phyloP scores from a whole-genome alignment of 2,797 vertebrate genomes.

The Perodicticus potto region DNA sequence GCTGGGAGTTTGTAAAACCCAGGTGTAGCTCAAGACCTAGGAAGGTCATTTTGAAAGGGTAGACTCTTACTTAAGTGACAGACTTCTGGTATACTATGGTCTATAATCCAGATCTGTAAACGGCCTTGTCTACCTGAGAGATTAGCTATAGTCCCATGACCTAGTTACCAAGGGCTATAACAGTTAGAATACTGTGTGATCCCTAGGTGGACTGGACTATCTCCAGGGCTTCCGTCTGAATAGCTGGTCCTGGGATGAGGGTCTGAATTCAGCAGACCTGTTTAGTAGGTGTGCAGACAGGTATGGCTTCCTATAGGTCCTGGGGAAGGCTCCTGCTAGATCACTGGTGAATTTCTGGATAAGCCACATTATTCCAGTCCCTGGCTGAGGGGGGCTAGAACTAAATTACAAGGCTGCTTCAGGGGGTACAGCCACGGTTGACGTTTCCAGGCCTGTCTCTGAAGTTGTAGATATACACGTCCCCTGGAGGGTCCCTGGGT shows the following conservation, averaged over 20 bases:
- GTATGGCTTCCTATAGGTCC: neutral
- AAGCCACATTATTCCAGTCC: neutral
- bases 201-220: neutral
- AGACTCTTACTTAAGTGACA: neutral
- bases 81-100: neutral
- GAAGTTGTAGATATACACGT: neutral
- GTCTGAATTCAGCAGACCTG: neutral
- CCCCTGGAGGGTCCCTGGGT: neutral
- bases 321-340: neutral
- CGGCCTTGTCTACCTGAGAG: neutral
- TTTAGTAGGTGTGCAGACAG: neutral
- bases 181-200: neutral
- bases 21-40: neutral
- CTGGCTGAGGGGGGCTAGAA: neutral
- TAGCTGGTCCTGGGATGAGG: neutral
- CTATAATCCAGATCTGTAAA: neutral
- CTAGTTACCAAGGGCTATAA: neutral
- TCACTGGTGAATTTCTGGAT: neutral
- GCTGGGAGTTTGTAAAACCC: neutral
- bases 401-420: neutral
- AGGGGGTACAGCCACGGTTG: neutral
- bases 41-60: neutral
- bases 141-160: neutral
- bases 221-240: neutral
- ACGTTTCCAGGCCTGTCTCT: neutral